Percentiles rank a stretch among this genome's conserved stretches.
Conservation (phyloP, 2,113 vertebrate genomes). For the Antidorcas marsupialis region DNA sequence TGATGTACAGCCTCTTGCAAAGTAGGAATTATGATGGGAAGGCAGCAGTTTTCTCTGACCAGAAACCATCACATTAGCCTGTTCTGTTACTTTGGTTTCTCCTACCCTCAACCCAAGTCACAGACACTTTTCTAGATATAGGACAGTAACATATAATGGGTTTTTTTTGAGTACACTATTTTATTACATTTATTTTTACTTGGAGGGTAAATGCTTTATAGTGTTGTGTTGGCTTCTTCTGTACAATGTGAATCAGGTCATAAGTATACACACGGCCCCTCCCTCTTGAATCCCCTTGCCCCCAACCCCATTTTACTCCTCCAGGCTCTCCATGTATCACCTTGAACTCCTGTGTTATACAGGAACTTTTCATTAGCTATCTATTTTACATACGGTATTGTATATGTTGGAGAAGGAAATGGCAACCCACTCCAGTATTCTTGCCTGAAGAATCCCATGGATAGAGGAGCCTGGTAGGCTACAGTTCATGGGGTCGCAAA, state of each 20-base stretch:
- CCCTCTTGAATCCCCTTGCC: not conserved
- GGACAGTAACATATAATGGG: not conserved
- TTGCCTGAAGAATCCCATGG: not conserved
- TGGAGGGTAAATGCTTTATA: not conserved
- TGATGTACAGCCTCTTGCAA: not conserved
- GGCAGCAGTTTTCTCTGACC: not conserved
- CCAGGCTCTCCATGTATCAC: not conserved
- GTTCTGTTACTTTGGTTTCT: not conserved
- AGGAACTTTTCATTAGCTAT: not conserved
- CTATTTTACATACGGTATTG: not conserved
- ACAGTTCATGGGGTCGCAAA: not conserved
- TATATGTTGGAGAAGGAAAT: not conserved
- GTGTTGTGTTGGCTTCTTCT: not conserved
- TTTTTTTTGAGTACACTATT: not conserved
- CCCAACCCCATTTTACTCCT: not conserved
- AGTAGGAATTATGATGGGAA: not conserved
- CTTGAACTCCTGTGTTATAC: not conserved
- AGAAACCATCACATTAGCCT: not conserved
- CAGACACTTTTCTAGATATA: not conserved
- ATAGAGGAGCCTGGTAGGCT: not conserved
- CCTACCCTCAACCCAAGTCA: not conserved
- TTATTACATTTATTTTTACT: not conserved
- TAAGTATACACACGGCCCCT: not conserved
- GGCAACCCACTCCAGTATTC: not conserved
- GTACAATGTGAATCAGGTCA: not conserved